phyloP scores from a whole-genome alignment of 1,140 invertebrate genomes.

The Sarcophaga bullata region DNA sequence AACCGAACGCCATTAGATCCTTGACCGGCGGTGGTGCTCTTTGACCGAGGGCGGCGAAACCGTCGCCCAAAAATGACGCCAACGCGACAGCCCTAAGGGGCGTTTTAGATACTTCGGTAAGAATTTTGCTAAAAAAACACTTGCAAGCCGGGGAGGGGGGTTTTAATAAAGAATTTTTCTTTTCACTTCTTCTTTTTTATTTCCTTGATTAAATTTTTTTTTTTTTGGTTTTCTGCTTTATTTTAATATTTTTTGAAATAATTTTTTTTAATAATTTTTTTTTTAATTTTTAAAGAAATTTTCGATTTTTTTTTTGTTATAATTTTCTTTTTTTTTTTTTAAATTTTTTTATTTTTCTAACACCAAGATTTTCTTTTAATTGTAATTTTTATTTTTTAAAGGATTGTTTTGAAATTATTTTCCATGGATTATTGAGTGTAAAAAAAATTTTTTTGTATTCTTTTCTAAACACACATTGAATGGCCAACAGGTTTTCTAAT shows the following conservation, averaged over 20 bases:
- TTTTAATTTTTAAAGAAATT: no score
- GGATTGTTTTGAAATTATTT: no score
- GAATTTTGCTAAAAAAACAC: slow-evolving; percentile 64
- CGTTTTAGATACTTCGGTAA: slow-evolving; percentile 65
- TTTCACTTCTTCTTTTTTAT: slow-evolving; percentile 20
- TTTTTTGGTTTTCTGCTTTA: slow-evolving; percentile 20
- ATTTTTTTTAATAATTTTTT: no score
- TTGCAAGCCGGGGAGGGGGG: slow-evolving; percentile 49
- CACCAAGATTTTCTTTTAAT: no score
- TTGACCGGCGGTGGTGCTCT: slow-evolving; percentile 63
- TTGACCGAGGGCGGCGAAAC: slow-evolving; percentile 63
- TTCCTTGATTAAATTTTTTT: slow-evolving; percentile 42
- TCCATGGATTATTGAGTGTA: no score
- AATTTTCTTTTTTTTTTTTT: background rate
- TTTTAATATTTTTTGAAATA: background rate
- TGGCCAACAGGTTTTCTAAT: slow-evolving; percentile 2
- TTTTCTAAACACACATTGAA: background rate
- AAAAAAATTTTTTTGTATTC: no score
- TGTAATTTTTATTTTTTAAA: background rate
- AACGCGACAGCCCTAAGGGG: slow-evolving; percentile 66
- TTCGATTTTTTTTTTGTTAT: background rate
- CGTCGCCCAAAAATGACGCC: slow-evolving; percentile 66
- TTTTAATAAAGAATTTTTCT: slow-evolving; percentile 46
- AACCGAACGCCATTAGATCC: slow-evolving; percentile 66
- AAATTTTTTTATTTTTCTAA: background rate